These are phyloP conservation scores for Fundulus diaphanus DNA, from an alignment of 2,797 vertebrate species.

Conservation along the genomic window DNA sequence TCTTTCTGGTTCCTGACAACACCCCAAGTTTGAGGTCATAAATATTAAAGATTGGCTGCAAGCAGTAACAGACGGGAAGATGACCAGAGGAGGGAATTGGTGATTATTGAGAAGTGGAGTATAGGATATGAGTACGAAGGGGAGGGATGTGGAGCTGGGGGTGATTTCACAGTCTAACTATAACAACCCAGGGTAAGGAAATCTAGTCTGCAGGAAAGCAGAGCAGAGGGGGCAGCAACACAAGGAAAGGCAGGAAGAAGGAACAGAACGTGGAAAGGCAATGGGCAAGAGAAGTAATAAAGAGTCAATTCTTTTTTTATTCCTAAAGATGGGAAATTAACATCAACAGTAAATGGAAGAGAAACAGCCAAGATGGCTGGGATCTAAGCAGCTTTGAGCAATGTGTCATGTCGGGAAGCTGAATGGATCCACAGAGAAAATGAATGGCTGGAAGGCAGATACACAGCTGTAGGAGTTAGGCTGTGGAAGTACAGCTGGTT, in stretches of 20 bases:
- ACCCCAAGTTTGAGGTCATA: constrained; percentile 74
- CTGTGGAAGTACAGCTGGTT: constrained; percentile 58
- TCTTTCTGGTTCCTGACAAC: constrained; percentile 53
- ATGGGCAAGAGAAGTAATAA: constrained; percentile 18
- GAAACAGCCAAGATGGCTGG: constrained; percentile 13
- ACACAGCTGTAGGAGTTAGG: constrained; percentile 52
- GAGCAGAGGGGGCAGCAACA: constrained; percentile 52
- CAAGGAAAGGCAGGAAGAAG: constrained; percentile 24
- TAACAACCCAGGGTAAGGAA: constrained; percentile 82
- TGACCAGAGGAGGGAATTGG: constrained; percentile 46
- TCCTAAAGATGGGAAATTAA: constrained; percentile 30
- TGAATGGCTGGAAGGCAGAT: constrained; percentile 66
- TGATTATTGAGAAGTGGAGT: constrained; percentile 64
- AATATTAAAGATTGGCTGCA: constrained; percentile 81
- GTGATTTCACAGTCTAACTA: constrained; percentile 88
- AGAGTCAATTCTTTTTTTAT: constrained; percentile 8
- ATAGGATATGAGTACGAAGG: constrained; percentile 62
- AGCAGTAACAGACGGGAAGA: constrained; percentile 60
- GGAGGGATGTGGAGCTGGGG: constrained; percentile 67
- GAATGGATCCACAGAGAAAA: constrained; percentile 58
- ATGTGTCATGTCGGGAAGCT: constrained; percentile 43
- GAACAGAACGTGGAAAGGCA: constrained; percentile 39
- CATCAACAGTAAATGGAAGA: constrained; percentile 4
- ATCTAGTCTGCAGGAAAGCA: constrained; percentile 69
- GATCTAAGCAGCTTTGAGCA: constrained; percentile 33